phyloP scores from a whole-genome alignment of 2,113 vertebrate species.

The Dendrocopos noguchii region DNA sequence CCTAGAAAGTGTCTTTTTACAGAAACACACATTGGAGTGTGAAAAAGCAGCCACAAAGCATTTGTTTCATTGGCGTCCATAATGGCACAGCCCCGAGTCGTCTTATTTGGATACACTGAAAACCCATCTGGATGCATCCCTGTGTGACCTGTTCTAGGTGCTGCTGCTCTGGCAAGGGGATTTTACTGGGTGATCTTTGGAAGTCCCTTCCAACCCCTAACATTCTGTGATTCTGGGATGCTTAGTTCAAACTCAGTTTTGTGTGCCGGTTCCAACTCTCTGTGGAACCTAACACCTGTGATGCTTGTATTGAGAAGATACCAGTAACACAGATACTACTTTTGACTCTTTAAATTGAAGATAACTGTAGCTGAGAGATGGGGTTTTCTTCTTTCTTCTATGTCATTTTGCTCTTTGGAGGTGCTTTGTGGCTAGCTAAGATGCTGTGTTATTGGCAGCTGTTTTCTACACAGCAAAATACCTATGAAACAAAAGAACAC shows the following conservation, averaged over 20 bases:
- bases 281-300: background rate
- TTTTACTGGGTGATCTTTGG: too few species aligned
- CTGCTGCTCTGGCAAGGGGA: too few species aligned
- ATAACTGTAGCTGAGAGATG: background rate
- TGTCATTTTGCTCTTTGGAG: background rate
- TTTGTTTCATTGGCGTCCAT: background rate
- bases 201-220: too few species aligned
- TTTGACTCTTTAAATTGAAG: background rate
- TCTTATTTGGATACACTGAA: too few species aligned
- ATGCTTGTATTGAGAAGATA: background rate
- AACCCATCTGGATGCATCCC: too few species aligned
- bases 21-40: background rate
- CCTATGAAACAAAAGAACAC: background rate
- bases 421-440: conserved; percentile 9
- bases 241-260: background rate
- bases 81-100: background rate
- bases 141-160: too few species aligned
- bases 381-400: background rate
- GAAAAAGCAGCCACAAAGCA: conserved; percentile 3
- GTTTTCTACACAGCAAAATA: background rate
- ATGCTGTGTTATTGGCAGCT: background rate
- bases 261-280: background rate
- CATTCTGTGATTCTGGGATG: too few species aligned
- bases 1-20: background rate
- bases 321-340: rapidly evolving